Base-by-base conservation (phyloP, 2,888 invertebrate species). In the Hartigia nigra region DNA sequence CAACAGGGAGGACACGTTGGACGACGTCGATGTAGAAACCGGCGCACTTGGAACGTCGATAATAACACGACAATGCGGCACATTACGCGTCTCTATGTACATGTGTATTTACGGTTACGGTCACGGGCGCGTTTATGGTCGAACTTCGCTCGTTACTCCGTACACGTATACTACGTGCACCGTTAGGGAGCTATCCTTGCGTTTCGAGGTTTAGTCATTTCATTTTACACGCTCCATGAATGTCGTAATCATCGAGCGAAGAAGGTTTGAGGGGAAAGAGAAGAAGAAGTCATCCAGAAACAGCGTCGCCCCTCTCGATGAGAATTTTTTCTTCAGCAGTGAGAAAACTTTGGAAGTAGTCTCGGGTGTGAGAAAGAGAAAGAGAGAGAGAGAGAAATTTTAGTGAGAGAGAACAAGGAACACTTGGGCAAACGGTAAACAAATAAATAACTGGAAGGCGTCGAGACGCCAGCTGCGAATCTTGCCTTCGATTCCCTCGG, bases 151-250 rank as follows among this genome's bases (percentile, higher is more conserved):
- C 32, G 78, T 70, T 70, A 76, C 72, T 70, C 70, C 39, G 76
- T 81, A 74, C 81, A 82, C 79, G 82, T 86, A 81, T 82, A 86
- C 86, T 84, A 86, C 86, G 81, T 84, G 81, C 84, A 86, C 87
- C 86, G 86, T 86, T 86, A 86, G 79, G 81, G 79, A 69, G 32
- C 23, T 35, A 12, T 70, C 69, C 31, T 69, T 79, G 81, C 81
- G 82, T 76, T 81, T 77, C 74, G 82, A 80, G 70, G 70, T 75
- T 69, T 35, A 74, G 75, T 35, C 78, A 36, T 69, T 75, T 69
- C 76, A 74, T 74, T 79, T 76, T 32, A 39, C 35, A 76, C 76
- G 34, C 76, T 70, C 55, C 72, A 23, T 23, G 55, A 55, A 2
- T 72, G 76, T 76, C 78, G 76, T 74, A 74, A 79, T 79, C 78